A percentile compares a stretch with the other conserved stretches of the same genome.
Conservation (phyloP, 2,113 vertebrate genomes). For the Prolemur simus region DNA sequence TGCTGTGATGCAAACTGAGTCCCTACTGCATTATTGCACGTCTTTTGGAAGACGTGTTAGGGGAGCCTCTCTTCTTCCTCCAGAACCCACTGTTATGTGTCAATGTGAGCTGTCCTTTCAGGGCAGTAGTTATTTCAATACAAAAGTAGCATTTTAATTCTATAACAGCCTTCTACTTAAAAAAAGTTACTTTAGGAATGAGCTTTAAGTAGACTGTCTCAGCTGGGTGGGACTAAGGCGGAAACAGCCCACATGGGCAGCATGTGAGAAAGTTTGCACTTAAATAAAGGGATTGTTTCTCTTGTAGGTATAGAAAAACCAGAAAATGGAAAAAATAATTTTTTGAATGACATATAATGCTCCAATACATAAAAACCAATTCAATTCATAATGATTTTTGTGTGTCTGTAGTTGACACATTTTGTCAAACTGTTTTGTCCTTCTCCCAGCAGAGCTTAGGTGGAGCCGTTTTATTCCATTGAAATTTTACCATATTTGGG, state of each 20-base stretch:
- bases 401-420: neutral
- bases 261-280: neutral
- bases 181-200: neutral
- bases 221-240: neutral
- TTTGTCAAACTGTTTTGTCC: neutral
- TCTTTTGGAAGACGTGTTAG: neutral
- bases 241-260: neutral
- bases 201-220: fast-evolving
- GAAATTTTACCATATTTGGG: neutral
- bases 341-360: neutral
- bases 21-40: neutral
- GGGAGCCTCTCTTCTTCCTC: neutral
- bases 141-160: neutral
- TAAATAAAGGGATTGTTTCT: neutral
- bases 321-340: neutral
- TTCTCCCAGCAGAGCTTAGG: too few relatives aligned
- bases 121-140: neutral
- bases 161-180: neutral
- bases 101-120: neutral
- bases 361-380: neutral
- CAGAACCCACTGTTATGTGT: neutral
- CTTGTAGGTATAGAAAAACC: neutral
- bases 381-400: neutral
- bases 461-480: too few relatives aligned
- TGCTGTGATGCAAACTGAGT: neutral